Base-by-base conservation (phyloP, 2,888 invertebrate genomes). In the Diploptera punctata region DNA sequence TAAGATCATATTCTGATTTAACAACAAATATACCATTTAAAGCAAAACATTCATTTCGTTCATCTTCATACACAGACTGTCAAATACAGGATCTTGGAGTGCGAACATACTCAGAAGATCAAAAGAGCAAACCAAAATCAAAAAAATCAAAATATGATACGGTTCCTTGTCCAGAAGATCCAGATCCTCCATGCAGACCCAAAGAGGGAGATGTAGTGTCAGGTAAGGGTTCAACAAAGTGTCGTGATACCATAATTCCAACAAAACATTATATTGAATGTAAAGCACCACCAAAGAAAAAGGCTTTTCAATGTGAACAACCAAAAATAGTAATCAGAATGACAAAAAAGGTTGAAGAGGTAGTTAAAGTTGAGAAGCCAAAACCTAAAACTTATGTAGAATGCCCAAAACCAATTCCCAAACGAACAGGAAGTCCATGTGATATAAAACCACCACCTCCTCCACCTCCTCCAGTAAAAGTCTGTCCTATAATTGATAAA, bases 241-340 rank as follows among this genome's bases (percentile, higher is more conserved):
- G 38, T 38, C 38, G 38, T 9, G 13, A 38, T 38, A 38, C 7
- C 5, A 13, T 38, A 38, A 13, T 10, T 3, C 10, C 4, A 13
- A 24, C 19, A n/a, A 57, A 31, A 60, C 33, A 26, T 29, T 60
- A 31, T 60, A 31, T n/a, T n/a, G 60, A 60, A 26, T 60, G 60
- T 18, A 29, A n/a, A n/a, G 1, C 16, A 31, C 33, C 33, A 31
- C 29, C 18, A 3, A 60, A 60, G n/a, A 29, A 60, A 33, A 60
- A 33, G 19, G 0, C n/a, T 9, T 0, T 1, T 60, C 7, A 29
- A 31, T 60, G 60, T 31, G 7, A 5, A 9, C 2, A 0, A 33
- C 33, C 33, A 31, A 3, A 10, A 60, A 60, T 21, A n/a, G 24
- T 31, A 60, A 24, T 60, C 29, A 5, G 9, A 33, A 33, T 33